Evolutionary conservation across 64 coral and sea anemone genomes (phyloP).

Genomic region (Montipora capricornis): DNA sequence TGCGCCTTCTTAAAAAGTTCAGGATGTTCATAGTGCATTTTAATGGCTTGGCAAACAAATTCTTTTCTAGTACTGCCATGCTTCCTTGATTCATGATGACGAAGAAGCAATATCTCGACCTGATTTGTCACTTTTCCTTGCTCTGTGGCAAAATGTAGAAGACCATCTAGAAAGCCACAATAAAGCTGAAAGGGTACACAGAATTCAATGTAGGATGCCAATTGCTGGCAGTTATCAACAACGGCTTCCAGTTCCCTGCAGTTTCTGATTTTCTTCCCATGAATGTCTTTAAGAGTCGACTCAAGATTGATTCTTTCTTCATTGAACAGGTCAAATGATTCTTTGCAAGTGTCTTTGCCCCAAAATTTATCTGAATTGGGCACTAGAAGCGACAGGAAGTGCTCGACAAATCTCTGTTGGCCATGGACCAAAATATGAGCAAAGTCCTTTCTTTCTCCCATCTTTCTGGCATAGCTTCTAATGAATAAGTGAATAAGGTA

Average conservation of each 20-base stretch:
- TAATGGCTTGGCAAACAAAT: neutral
- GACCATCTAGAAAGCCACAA: conserved; percentile 8
- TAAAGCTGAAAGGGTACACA: conserved; percentile 34
- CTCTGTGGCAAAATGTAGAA: neutral
- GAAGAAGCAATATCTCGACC: conserved; percentile 67
- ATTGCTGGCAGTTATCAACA: neutral
- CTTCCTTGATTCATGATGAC: conserved; percentile 55
- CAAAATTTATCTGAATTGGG: conserved; percentile 8
- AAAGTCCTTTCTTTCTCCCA: neutral
- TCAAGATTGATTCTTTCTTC: conserved; percentile 63
- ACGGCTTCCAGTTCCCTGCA: neutral
- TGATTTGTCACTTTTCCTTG: neutral
- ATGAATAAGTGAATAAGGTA: conserved; percentile 63
- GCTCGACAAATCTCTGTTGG: conserved; percentile 33
- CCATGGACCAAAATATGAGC: neutral
- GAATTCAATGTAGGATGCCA: conserved; percentile 42
- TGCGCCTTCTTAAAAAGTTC: neutral
- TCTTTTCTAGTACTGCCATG: neutral
- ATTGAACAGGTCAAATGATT: conserved; percentile 44
- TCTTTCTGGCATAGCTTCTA: conserved; percentile 38
- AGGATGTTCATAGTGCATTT: neutral
- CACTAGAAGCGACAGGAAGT: conserved; percentile 41
- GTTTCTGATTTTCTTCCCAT: neutral
- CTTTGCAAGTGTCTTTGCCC: conserved; percentile 37
- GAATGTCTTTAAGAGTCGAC: neutral